These are phyloP conservation scores for Drosophila mayaguana DNA, from an alignment of 2,888 invertebrate genomes.

Conservation along the genomic window DNA sequence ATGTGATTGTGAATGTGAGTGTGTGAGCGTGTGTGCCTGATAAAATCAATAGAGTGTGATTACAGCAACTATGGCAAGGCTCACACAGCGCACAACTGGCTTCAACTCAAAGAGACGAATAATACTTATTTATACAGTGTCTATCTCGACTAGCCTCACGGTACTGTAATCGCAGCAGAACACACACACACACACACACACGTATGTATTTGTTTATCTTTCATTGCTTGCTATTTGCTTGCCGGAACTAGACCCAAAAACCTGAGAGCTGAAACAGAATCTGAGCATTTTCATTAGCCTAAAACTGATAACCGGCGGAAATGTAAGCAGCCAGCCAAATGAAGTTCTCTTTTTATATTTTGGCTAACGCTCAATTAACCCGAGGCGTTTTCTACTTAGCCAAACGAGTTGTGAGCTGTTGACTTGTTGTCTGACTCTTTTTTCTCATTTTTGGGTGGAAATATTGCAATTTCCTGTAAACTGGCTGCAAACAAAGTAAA, in stretches of 20 bases:
- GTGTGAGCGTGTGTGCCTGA: constrained; percentile 20
- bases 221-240: constrained; percentile 71
- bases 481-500: constrained; percentile 78
- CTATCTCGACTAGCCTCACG: constrained; percentile 44
- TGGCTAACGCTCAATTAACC: constrained; percentile 75
- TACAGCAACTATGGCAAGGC: constrained; percentile 21
- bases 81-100: constrained; percentile 13
- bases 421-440: constrained; percentile 75
- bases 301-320: constrained; percentile 65
- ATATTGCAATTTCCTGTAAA: constrained; percentile 81
- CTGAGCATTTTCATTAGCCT: constrained; percentile 63
- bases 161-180: constrained; percentile 34
- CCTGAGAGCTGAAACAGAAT: not conserved
- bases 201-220: constrained; percentile 71
- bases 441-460: constrained; percentile 72
- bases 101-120: constrained; percentile 41
- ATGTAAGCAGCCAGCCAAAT: constrained; percentile 30
- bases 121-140: constrained; percentile 49
- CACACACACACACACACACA: constrained; percentile 1
- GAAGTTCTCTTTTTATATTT: constrained; percentile 27
- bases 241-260: constrained; percentile 20
- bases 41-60: constrained; percentile 51
- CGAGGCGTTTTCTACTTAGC: constrained; percentile 71
- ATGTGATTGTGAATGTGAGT: constrained; percentile 29
- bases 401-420: constrained; percentile 75